phyloP scores from a whole-genome alignment of 1,140 invertebrate species.

The Cylas formicarius region DNA sequence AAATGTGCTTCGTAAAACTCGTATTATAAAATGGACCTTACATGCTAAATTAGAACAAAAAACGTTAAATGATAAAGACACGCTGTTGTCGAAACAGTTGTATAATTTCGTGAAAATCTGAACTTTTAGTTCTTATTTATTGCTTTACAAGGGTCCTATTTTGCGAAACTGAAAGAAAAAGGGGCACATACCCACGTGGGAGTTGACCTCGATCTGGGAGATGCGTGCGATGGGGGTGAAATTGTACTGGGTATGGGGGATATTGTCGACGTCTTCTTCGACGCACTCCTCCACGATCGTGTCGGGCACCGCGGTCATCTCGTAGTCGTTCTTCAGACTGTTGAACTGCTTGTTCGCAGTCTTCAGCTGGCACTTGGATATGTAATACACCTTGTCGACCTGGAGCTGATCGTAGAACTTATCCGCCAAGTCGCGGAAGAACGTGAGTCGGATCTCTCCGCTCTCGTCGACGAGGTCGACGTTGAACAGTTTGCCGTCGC shows the following conservation, averaged over 20 bases:
- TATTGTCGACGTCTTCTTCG: constrained; percentile 51
- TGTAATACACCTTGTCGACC: constrained; percentile 80
- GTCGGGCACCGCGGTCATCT: constrained; percentile 83
- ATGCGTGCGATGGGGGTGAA: constrained; percentile 76
- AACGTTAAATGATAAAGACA: too few species aligned
- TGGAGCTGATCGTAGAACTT: constrained; percentile 87
- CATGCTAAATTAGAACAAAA: too few species aligned
- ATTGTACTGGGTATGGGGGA: constrained; percentile 78
- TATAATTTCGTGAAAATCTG: too few species aligned
- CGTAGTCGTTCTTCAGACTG: constrained; percentile 87
- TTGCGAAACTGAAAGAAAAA: constrained; percentile 20
- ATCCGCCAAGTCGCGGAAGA: constrained; percentile 84
- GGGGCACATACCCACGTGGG: constrained; percentile 58
- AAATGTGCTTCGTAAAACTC: too few species aligned
- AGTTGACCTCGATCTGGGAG: constrained; percentile 56
- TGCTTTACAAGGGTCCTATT: too few species aligned
- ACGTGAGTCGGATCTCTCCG: constrained; percentile 92
- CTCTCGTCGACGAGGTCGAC: constrained; percentile 89
- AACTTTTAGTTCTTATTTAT: too few species aligned
- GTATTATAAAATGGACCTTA: too few species aligned
- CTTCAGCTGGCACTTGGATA: constrained; percentile 76
- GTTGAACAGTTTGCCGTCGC: constrained; percentile 90
- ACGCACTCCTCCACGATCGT: constrained; percentile 67
- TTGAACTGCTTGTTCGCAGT: constrained; percentile 87
- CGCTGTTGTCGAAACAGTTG: too few species aligned